A percentile compares a stretch with the other conserved stretches of the same genome.
Conservation (phyloP, 2,888 invertebrate species). For the Oscheius myriophilus region DNA sequence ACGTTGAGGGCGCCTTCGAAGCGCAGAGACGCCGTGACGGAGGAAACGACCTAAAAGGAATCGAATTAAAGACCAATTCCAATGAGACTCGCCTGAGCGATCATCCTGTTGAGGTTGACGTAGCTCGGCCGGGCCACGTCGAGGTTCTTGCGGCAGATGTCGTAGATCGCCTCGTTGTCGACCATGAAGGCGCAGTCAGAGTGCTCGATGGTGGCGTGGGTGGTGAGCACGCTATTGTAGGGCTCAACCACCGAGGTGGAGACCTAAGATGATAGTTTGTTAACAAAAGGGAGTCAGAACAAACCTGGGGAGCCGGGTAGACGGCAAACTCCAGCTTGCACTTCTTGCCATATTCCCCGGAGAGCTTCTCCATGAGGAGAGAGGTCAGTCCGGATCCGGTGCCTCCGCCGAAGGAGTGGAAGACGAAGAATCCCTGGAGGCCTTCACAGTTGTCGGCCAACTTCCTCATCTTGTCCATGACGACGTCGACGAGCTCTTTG, state of each 20-base stretch:
- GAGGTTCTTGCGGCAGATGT: constrained; percentile 83
- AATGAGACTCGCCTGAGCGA: constrained; percentile 76
- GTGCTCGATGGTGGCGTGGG: constrained; percentile 91
- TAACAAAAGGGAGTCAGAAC: not conserved
- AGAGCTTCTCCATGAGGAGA: constrained; percentile 84
- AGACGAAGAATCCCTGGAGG: constrained; percentile 80
- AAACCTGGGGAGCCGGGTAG: constrained; percentile 88
- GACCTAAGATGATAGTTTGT: constrained; percentile 70
- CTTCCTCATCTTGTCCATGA: constrained; percentile 53
- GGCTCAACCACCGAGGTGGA: constrained; percentile 93
- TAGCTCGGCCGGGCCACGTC: constrained; percentile 79
- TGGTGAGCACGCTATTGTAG: constrained; percentile 93
- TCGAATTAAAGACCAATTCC: not conserved
- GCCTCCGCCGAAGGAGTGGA: constrained; percentile 88
- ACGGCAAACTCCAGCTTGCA: constrained; percentile 87
- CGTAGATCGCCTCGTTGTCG: constrained; percentile 89
- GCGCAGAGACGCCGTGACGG: constrained; percentile 90
- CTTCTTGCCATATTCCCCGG: constrained; percentile 86
- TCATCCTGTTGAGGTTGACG: constrained; percentile 89
- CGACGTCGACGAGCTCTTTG: constrained; percentile 71
- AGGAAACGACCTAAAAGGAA: constrained; percentile 74
- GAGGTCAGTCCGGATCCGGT: constrained; percentile 89
- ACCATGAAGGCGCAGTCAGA: constrained; percentile 92
- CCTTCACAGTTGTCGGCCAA: constrained; percentile 82
- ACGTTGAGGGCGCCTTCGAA: constrained; percentile 90